These are phyloP conservation scores for Cyclargus thomasi DNA, from an alignment of 1,140 invertebrate genomes.

Conservation along the genomic window DNA sequence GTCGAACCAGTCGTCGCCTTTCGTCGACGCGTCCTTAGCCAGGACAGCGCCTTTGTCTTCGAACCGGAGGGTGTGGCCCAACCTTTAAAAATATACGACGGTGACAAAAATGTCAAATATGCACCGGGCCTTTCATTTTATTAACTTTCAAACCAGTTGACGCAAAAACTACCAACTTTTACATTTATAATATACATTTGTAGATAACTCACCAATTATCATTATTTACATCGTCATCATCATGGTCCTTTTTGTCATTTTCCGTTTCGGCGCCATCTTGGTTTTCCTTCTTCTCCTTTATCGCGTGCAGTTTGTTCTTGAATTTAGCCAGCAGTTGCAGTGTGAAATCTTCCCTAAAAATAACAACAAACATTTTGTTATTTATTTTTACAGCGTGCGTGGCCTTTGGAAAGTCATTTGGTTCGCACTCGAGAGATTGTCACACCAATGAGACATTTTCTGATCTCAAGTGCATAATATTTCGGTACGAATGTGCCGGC, in stretches of 20 bases:
- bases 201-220: conserved; percentile 68
- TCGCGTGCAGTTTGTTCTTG: conserved; percentile 82
- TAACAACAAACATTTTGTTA: conserved; percentile 23
- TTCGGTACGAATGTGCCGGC: no score
- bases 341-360: conserved; percentile 82
- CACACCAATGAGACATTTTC: no score
- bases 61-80: conserved; percentile 87
- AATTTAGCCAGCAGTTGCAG: conserved; percentile 89
- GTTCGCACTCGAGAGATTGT: no score
- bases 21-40: conserved; percentile 96
- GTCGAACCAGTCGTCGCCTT: conserved; percentile 96
- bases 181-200: no score
- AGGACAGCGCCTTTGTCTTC: conserved; percentile 85
- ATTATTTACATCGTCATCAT: conserved; percentile 58
- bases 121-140: no score
- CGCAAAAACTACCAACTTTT: no score
- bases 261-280: conserved; percentile 24
- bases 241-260: conserved; percentile 62
- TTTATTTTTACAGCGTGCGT: no score
- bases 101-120: no score
- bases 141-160: no score
- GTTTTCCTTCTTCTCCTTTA: conserved; percentile 77
- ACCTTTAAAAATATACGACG: conserved; percentile 80
- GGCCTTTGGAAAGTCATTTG: no score
- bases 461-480: no score